These are phyloP conservation scores for Lucilia sericata DNA, from an alignment of 1,140 invertebrate species.

Conservation along the genomic window DNA sequence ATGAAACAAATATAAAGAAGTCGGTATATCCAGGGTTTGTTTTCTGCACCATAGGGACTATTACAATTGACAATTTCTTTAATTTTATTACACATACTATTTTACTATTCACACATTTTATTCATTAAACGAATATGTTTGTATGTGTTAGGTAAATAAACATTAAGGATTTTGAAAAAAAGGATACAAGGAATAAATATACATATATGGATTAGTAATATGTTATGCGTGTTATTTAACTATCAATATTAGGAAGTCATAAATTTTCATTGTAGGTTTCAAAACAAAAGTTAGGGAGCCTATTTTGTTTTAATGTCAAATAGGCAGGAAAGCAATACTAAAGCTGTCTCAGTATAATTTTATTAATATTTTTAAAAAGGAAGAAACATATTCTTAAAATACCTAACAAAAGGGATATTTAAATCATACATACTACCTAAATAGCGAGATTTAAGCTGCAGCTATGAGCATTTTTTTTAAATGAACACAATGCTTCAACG, in stretches of 20 bases:
- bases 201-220: background rate
- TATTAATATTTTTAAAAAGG: no score
- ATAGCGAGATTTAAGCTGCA: no score
- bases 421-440: no score
- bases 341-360: no score
- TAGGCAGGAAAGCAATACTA: no score
- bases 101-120: background rate
- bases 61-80: constrained; percentile 13
- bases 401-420: no score
- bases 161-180: background rate
- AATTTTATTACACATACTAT: background rate
- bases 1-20: background rate
- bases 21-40: background rate
- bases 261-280: background rate
- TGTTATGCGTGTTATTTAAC: constrained; percentile 5
- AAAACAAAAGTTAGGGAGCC: background rate
- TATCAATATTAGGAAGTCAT: background rate
- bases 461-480: no score
- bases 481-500: no score
- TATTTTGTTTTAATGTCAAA: background rate
- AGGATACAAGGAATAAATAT: background rate
- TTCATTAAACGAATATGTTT: background rate
- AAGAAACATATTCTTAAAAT: no score
- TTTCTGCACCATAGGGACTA: background rate
- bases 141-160: background rate